These are phyloP conservation scores for Colostygia pectinataria DNA, from an alignment of 2,888 invertebrate genomes.

Conservation along the genomic window DNA sequence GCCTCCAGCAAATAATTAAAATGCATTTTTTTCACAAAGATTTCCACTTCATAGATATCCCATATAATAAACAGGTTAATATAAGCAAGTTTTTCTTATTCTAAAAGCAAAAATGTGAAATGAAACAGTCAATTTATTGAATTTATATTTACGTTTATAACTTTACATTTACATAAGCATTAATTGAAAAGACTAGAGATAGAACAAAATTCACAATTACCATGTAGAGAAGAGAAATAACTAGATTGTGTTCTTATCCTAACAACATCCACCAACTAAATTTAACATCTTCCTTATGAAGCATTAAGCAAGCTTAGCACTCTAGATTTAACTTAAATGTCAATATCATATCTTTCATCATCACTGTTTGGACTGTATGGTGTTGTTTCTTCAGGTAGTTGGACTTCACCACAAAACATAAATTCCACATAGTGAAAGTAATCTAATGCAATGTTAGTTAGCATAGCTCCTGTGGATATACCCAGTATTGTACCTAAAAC, in stretches of 20 bases:
- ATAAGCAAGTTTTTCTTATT: neutral
- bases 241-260: slow-evolving; percentile 36
- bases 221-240: slow-evolving; percentile 38
- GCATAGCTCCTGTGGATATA: slow-evolving; percentile 86
- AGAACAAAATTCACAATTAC: slow-evolving; percentile 34
- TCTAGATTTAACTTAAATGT: slow-evolving; percentile 49
- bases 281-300: slow-evolving; percentile 4
- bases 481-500: slow-evolving; percentile 86
- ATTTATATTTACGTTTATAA: too few species aligned
- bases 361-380: slow-evolving; percentile 74
- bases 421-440: slow-evolving; percentile 86
- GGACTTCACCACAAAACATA: slow-evolving; percentile 80
- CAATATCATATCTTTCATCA: slow-evolving; percentile 81
- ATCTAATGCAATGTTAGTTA: slow-evolving; percentile 85
- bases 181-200: slow-evolving; percentile 44
- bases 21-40: slow-evolving; percentile 23
- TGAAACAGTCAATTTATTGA: slow-evolving; percentile 5
- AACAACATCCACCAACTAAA: slow-evolving; percentile 32
- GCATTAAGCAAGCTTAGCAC: neutral
- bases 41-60: slow-evolving; percentile 43
- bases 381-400: slow-evolving; percentile 66
- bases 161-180: slow-evolving; percentile 39
- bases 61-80: slow-evolving; percentile 40
- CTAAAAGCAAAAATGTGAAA: slow-evolving; percentile 2
- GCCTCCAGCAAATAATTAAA: slow-evolving; percentile 84